Percentiles rank a stretch among this genome's conserved stretches.
Conservation (phyloP, 1,140 invertebrate genomes). For the Mycetomoellerius zeteki region DNA sequence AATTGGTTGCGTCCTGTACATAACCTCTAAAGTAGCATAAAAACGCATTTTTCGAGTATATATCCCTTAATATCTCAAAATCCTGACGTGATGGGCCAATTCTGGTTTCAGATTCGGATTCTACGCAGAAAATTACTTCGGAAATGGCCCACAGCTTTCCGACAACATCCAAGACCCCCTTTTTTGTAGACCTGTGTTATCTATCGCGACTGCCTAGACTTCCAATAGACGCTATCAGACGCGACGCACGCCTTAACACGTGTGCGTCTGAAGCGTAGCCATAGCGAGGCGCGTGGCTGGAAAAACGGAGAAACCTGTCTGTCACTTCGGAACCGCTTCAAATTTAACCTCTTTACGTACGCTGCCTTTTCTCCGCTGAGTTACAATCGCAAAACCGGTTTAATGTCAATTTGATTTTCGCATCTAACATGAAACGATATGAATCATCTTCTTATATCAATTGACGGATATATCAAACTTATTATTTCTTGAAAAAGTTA, state of each 20-base stretch:
- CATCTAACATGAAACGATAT: not conserved
- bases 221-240: conserved; percentile 67
- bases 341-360: conserved; percentile 26
- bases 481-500: not conserved
- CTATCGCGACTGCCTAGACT: conserved; percentile 73
- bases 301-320: conserved; percentile 43
- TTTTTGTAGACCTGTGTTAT: no score
- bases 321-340: conserved; percentile 19
- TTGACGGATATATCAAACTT: not conserved
- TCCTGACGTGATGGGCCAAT: no score
- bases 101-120: no score
- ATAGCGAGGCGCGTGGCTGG: not conserved
- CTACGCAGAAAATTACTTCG: no score
- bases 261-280: not conserved
- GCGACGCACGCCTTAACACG: not conserved
- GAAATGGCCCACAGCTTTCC: no score
- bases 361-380: not conserved
- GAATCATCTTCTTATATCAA: not conserved
- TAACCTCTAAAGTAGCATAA: no score
- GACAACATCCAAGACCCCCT: no score
- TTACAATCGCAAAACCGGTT: conserved; percentile 25
- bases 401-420: not conserved
- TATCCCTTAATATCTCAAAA: no score
- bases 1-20: no score
- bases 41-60: no score